These are phyloP conservation scores for Ptyas mucosa DNA, from an alignment of 2,113 vertebrate genomes.

Conservation along the genomic window DNA sequence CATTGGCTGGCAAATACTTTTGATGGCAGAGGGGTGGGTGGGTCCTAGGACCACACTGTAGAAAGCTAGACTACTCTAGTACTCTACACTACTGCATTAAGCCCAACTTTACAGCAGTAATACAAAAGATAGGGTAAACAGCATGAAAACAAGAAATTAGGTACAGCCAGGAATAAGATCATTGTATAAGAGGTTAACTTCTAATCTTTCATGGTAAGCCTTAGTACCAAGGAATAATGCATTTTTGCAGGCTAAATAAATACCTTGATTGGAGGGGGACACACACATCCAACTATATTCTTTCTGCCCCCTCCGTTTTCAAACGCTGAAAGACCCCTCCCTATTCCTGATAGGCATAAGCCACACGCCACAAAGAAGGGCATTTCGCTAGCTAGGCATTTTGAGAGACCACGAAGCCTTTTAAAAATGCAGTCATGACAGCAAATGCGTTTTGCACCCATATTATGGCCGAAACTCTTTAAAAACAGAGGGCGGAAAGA, in stretches of 20 bases:
- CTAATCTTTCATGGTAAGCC: not conserved
- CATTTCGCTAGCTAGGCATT: not conserved
- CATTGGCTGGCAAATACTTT: not conserved
- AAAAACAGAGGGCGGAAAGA: not conserved
- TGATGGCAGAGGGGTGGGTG: not conserved
- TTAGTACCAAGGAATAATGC: not conserved
- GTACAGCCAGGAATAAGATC: not conserved
- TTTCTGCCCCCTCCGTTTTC: too few relatives aligned
- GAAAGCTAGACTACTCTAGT: not conserved
- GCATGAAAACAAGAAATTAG: not conserved
- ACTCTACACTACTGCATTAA: not conserved
- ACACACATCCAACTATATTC: too few relatives aligned
- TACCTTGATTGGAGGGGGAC: too few relatives aligned
- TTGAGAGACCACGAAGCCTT: not conserved
- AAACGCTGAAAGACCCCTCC: not conserved
- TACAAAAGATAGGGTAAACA: not conserved
- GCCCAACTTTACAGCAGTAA: not conserved
- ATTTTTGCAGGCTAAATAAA: not conserved
- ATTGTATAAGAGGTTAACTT: not conserved
- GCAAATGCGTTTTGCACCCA: not conserved
- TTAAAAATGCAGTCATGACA: not conserved
- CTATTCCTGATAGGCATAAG: too few relatives aligned
- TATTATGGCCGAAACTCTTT: not conserved
- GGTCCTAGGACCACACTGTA: not conserved
- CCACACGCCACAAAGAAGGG: not conserved